Base-by-base conservation (phyloP, 2,113 vertebrate species). In the Oryzias celebensis region DNA sequence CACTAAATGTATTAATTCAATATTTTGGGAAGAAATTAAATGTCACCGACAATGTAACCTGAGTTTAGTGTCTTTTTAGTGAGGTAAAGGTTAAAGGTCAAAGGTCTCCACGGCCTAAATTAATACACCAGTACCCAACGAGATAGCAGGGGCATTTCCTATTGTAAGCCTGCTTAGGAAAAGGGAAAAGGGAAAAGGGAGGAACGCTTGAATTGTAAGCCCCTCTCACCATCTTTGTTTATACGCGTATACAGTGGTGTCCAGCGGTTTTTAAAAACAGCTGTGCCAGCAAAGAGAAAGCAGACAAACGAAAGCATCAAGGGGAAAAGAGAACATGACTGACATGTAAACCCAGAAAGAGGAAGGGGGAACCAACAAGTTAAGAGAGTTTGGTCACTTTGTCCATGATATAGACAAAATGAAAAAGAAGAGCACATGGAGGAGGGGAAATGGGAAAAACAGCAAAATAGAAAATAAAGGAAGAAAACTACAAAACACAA, bases 61-160 rank as follows among this genome's bases (percentile, higher is more conserved):
- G 36, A 12, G 10, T 36, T 36, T 12, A 36, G 8, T 36, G 36
- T 10, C 3, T 28, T 5, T 28, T 28, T 28, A 5, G 26, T 6
- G 26, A 36, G 36, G 8, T 2, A 36, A 36, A 36, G 36, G 10
- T 36, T 36, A 36, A 36, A 36, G 10, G 36, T 8, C 10, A 8
- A 86, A 83, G 88, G 85, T 81, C 82, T 77, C 64, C 60, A 56
- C 13, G 57, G 69, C 70, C 83, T 77, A 65, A 73, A 86, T 87
- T 83, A 82, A 86, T 82, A 87, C 7, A 20, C 71, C 14, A 36
- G 53, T 70, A 77, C 63, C 71, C 45, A 36, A 54, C 16, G 52
- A 85, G 86, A 90, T 87, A 88, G 87, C 74, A 22, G 36, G 80
- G 76, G 64, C 57, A 78, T 84, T 86, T 90, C 86, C 86, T 87